Conservation (phyloP, 2,797 vertebrate species). For the Lagorchestes hirsutus region DNA sequence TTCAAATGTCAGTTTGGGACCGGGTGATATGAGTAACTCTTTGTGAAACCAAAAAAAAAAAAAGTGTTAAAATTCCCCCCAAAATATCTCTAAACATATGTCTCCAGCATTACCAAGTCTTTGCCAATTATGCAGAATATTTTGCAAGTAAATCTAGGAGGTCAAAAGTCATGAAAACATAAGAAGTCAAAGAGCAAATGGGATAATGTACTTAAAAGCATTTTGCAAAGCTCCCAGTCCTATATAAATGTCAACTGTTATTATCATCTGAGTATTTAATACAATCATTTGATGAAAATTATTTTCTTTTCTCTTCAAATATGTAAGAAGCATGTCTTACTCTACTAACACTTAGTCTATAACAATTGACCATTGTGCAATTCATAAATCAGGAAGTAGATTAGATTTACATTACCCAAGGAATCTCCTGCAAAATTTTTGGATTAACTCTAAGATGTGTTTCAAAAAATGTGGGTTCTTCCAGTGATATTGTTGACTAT, state of each 20-base stretch:
- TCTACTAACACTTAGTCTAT: neutral
- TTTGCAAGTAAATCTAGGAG: conserved; percentile 36
- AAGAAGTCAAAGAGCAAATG: neutral
- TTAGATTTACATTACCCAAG: neutral
- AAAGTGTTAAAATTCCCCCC: neutral
- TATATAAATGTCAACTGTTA: neutral
- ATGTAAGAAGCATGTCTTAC: neutral
- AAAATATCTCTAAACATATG: conserved; percentile 4
- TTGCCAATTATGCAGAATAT: neutral
- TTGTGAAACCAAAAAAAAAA: conserved; percentile 27
- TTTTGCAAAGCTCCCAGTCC: neutral
- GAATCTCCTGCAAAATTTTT: neutral
- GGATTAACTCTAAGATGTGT: neutral
- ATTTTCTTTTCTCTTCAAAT: neutral
- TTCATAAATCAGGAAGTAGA: neutral
- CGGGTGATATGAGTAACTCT: conserved; percentile 60
- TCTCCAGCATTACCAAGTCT: neutral
- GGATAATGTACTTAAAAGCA: neutral
- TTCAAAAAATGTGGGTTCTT: neutral
- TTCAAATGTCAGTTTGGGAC: conserved; percentile 82
- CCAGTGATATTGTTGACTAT: neutral
- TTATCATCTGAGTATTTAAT: neutral
- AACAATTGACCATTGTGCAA: neutral
- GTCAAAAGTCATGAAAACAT: neutral
- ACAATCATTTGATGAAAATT: neutral